These are phyloP conservation scores for Craterocephalus amniculus DNA, from an alignment of 2,797 vertebrate genomes.

Conservation along the genomic window DNA sequence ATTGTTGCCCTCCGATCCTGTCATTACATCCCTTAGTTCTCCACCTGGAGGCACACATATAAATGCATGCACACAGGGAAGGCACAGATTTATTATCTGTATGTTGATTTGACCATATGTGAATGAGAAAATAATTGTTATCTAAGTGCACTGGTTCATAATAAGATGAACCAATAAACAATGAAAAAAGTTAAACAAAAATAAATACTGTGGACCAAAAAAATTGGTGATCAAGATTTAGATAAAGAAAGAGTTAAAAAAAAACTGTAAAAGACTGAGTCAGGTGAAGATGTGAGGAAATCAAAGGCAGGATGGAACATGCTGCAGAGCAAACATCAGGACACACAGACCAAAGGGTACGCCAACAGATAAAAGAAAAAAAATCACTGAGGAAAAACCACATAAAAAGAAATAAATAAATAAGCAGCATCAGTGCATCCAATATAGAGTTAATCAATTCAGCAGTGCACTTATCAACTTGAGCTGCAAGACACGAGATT, in stretches of 20 bases:
- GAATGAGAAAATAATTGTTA: background rate
- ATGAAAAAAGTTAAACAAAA: background rate
- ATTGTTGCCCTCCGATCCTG: constrained; percentile 87
- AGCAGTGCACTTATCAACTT: constrained; percentile 79
- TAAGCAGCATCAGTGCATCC: constrained; percentile 66
- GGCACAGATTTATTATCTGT: constrained; percentile 14
- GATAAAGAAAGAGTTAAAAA: background rate
- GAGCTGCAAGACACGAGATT: constrained; percentile 80
- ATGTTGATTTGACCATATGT: constrained; percentile 4
- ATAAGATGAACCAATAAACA: background rate
- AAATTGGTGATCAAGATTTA: background rate
- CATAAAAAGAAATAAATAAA: constrained; percentile 11
- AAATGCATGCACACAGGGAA: constrained; percentile 1
- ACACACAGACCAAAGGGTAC: constrained; percentile 11
- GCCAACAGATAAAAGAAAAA: constrained; percentile 31
- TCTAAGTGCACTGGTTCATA: background rate
- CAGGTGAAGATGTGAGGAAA: background rate
- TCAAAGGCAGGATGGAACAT: background rate
- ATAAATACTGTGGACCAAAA: background rate
- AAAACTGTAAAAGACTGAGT: background rate
- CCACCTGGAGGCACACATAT: constrained; percentile 78
- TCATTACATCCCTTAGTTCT: constrained; percentile 90
- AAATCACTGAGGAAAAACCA: constrained; percentile 9
- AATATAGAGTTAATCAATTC: constrained; percentile 83
- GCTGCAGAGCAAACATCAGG: constrained; percentile 10